Conservation (phyloP, 35 echinoderm and acorn worm species). For the Stichopus chloronotus region DNA sequence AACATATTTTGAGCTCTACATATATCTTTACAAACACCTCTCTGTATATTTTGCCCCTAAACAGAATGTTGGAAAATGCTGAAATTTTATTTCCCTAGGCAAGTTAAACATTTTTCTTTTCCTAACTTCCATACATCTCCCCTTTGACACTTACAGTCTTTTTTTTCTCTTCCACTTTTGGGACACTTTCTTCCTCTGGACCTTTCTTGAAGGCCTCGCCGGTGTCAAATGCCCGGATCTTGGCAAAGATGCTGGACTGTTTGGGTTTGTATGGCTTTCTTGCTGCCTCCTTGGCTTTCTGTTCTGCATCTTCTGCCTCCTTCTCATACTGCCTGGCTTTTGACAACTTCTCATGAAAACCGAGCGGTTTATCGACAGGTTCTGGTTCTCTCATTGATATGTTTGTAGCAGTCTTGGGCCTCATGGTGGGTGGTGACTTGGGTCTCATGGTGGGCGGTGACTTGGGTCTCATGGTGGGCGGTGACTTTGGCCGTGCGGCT, state of each 20-base stretch:
- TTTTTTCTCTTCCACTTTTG: background rate
- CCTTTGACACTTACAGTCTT: conserved; percentile 4
- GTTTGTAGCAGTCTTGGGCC: background rate
- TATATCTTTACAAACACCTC: too few species aligned
- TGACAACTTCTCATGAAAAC: conserved; percentile 21
- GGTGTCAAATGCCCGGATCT: conserved; percentile 42
- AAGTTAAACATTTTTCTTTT: too few species aligned
- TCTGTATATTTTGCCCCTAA: too few species aligned
- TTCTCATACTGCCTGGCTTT: conserved; percentile 21
- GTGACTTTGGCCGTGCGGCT: background rate
- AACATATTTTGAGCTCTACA: too few species aligned
- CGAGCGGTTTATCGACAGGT: background rate
- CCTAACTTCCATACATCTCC: too few species aligned
- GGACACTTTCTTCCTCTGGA: background rate
- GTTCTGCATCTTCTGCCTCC: background rate
- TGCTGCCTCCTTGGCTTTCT: conserved; percentile 33
- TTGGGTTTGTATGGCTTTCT: conserved; percentile 43
- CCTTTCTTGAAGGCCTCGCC: conserved; percentile 42
- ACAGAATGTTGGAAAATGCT: too few species aligned
- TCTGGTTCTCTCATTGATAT: background rate
- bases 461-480: background rate
- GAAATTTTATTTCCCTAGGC: too few species aligned
- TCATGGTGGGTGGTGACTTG: background rate
- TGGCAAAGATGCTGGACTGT: conserved; percentile 32
- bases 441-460: background rate